These are phyloP conservation scores for Lucilia sericata DNA, from an alignment of 1,140 invertebrate genomes.

Conservation along the genomic window DNA sequence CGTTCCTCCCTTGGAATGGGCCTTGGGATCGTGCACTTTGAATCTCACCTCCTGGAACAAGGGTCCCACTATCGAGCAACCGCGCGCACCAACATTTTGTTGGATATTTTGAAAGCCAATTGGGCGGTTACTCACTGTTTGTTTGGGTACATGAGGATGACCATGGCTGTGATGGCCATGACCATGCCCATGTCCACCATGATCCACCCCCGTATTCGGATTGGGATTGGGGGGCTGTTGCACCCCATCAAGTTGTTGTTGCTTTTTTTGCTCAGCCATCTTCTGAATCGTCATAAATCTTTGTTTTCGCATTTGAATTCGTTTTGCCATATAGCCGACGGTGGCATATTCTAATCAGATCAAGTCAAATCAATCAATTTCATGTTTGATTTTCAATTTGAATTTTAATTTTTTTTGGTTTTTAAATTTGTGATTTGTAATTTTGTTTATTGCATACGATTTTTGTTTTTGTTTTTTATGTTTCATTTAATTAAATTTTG, in stretches of 20 bases:
- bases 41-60: conserved; percentile 93
- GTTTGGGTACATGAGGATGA: conserved; percentile 68
- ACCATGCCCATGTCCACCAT: conserved; percentile 69
- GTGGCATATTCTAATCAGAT: conserved; percentile 87
- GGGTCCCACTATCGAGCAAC: conserved; percentile 79
- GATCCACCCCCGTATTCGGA: conserved; percentile 64
- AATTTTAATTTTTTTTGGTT: background rate
- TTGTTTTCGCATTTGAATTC: conserved; percentile 95
- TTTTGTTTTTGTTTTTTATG: background rate
- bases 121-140: conserved; percentile 69
- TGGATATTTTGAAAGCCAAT: conserved; percentile 68
- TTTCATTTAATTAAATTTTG: background rate
- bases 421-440: conserved; percentile 5
- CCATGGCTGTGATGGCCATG: conserved; percentile 67
- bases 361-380: conserved; percentile 48
- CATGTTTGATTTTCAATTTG: conserved; percentile 44
- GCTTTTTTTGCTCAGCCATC: conserved; percentile 90
- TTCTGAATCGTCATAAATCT: conserved; percentile 88
- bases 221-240: conserved; percentile 71
- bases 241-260: conserved; percentile 75
- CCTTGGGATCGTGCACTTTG: conserved; percentile 93
- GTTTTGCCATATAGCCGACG: conserved; percentile 94
- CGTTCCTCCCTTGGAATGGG: conserved; percentile 89
- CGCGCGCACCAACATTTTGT: conserved; percentile 69
- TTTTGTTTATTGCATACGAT: background rate